Percentiles rank a stretch among this genome's conserved stretches.
Conservation (phyloP, 2,797 vertebrate species). For the Crenichthys baileyi region DNA sequence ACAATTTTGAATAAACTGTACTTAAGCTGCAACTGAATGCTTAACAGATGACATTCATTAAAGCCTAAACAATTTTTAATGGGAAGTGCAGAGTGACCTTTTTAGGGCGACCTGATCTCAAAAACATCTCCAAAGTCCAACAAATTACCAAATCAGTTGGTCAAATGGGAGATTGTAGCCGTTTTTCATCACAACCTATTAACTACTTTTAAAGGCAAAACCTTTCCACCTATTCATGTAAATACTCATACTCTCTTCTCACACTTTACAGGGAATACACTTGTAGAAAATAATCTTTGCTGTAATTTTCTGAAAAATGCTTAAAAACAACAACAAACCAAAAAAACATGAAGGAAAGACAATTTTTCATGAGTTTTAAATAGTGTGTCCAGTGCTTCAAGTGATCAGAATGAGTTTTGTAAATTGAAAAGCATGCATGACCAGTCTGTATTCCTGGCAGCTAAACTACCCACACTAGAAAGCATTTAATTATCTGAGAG, state of each 20-base stretch:
- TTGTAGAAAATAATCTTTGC: not conserved
- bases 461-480: constrained; percentile 29
- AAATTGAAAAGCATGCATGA: constrained; percentile 42
- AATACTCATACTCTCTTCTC: not conserved
- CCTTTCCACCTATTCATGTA: not conserved
- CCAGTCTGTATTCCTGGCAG: constrained; percentile 15
- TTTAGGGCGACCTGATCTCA: constrained; percentile 21
- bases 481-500: constrained; percentile 33
- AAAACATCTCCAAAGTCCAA: constrained; percentile 43
- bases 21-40: constrained; percentile 10
- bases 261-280: not conserved
- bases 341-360: not conserved
- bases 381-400: not conserved
- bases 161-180: constrained; percentile 33
- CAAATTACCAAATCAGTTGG: constrained; percentile 41
- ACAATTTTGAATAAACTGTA: not conserved
- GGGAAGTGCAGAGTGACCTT: constrained; percentile 18
- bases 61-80: constrained; percentile 7
- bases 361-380: not conserved
- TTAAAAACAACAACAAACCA: not conserved
- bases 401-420: constrained; percentile 26
- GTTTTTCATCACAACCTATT: not conserved
- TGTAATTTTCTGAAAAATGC: not conserved
- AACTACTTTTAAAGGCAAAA: not conserved
- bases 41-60: constrained; percentile 20